A percentile compares a stretch with the other conserved stretches of the same genome.
phyloP scores from a whole-genome alignment of 1,140 invertebrate species.

The Calliphora vicina region DNA sequence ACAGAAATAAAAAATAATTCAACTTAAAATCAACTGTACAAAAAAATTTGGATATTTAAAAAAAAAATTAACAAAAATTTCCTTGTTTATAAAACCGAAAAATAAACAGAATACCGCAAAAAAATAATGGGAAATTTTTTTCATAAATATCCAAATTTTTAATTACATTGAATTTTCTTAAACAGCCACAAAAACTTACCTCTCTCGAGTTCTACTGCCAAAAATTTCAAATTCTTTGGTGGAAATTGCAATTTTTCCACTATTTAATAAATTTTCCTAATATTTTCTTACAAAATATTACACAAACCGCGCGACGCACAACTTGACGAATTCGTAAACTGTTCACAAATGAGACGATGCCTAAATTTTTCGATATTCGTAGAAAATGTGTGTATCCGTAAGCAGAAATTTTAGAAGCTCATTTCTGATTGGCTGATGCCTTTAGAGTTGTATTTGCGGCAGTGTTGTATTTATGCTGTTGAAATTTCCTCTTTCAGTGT shows the following conservation, averaged over 20 bases:
- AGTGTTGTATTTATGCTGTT: not conserved
- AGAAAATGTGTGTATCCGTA: constrained; percentile 15
- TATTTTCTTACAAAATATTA: not conserved
- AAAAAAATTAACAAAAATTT: not conserved
- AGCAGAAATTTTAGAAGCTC: constrained; percentile 38
- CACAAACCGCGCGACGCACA: not conserved
- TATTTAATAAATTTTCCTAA: not conserved
- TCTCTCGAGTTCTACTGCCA: not conserved
- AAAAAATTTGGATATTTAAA: not conserved
- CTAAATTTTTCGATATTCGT: constrained; percentile 16
- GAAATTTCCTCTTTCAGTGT: not conserved
- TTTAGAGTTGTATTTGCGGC: not conserved
- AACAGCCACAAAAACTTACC: not conserved
- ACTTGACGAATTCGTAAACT: not conserved
- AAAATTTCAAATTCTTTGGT: not conserved
- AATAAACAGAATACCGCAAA: not conserved
- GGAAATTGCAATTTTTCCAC: not conserved
- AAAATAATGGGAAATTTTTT: not conserved
- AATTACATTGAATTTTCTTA: not conserved
- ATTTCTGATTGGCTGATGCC: constrained; percentile 35
- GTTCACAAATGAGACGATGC: constrained; percentile 15
- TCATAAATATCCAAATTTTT: not conserved
- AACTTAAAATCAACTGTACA: not conserved
- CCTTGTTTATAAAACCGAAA: not conserved
- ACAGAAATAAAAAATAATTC: not conserved